These are phyloP conservation scores for Crotalus horridus DNA, from an alignment of 2,113 vertebrate species.

Conservation along the genomic window DNA sequence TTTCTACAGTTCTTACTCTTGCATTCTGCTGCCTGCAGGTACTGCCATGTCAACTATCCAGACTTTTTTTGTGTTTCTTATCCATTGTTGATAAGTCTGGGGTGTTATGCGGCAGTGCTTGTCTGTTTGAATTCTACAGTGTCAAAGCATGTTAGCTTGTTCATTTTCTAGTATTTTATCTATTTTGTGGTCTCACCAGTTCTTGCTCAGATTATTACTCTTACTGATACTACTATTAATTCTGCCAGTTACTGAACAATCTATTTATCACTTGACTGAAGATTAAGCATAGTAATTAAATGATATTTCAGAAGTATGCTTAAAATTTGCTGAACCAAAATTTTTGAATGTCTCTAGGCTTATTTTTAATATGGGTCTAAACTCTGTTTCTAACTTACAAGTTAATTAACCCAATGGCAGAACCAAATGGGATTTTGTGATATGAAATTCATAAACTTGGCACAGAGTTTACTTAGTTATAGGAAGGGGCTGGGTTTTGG, in stretches of 20 bases:
- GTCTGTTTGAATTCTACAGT: not conserved
- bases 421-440: constrained; percentile 40
- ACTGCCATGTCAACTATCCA: not conserved
- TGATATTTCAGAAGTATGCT: constrained; percentile 52
- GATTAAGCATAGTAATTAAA: constrained; percentile 41
- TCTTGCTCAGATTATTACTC: not conserved
- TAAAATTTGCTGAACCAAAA: constrained; percentile 43
- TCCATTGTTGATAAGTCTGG: not conserved
- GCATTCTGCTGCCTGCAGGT: not conserved
- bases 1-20: not conserved
- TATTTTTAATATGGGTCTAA: constrained; percentile 21
- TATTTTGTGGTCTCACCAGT: not conserved
- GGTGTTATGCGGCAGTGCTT: not conserved
- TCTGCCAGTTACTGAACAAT: constrained; percentile 6
- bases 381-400: constrained; percentile 52
- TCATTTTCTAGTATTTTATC: not conserved
- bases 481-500: constrained; percentile 54
- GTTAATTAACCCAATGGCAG: constrained; percentile 63
- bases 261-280: constrained; percentile 32
- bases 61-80: not conserved
- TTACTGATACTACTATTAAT: not conserved
- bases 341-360: constrained; percentile 43
- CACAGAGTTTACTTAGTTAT: constrained; percentile 63
- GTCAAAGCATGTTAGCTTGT: not conserved
- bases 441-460: constrained; percentile 43